These are phyloP conservation scores for Anthopleura xanthogrammica DNA, from an alignment of 92 coral and sea anemone genomes.

Conservation along the genomic window DNA sequence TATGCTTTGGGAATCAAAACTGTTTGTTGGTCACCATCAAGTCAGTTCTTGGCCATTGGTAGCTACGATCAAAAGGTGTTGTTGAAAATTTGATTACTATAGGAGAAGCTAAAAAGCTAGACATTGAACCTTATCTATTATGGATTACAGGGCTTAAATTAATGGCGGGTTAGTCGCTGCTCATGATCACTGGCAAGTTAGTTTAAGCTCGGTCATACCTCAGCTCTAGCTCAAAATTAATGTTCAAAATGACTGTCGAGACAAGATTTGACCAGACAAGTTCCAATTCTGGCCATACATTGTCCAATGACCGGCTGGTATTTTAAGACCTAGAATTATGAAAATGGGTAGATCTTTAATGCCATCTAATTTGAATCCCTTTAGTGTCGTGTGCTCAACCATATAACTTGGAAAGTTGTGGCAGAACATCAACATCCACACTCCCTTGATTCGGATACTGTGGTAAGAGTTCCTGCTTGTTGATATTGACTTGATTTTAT, in stretches of 20 bases:
- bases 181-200: too few relatives aligned
- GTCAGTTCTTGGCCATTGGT: conserved; percentile 97
- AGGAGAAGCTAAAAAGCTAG: too few relatives aligned
- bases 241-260: too few relatives aligned
- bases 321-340: not conserved
- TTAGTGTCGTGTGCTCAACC: conserved; percentile 96
- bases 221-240: too few relatives aligned
- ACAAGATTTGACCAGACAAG: too few relatives aligned
- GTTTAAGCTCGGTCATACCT: too few relatives aligned
- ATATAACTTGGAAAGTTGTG: conserved; percentile 93
- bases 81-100: too few relatives aligned
- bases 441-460: conserved; percentile 69
- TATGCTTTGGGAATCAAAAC: conserved; percentile 92
- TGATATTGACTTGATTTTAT: not conserved
- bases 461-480: conserved; percentile 49
- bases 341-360: not conserved
- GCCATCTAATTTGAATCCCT: not conserved
- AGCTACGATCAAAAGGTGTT: conserved; percentile 90
- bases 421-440: conserved; percentile 85
- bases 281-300: too few relatives aligned
- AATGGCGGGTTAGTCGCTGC: too few relatives aligned
- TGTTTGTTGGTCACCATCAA: conserved; percentile 91
- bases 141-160: too few relatives aligned
- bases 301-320: too few relatives aligned
- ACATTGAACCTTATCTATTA: too few relatives aligned